A percentile compares a stretch with the other conserved stretches of the same genome.
phyloP scores from a whole-genome alignment of 2,113 vertebrate genomes.

The Theristicus caerulescens region DNA sequence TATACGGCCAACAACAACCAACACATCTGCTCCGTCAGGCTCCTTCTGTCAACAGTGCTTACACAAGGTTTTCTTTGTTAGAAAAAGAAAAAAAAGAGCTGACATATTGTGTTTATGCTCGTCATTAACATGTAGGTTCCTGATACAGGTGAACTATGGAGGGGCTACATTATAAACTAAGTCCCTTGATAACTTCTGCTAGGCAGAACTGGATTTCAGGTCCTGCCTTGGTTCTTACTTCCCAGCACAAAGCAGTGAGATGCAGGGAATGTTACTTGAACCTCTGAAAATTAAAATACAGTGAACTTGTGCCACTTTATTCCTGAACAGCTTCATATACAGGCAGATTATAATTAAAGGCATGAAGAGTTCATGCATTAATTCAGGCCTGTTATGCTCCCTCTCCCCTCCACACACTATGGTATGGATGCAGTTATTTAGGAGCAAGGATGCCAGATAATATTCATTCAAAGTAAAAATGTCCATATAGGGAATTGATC shows the following conservation, averaged over 20 bases:
- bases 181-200: background rate
- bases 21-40: background rate
- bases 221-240: background rate
- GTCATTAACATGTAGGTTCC: background rate
- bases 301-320: background rate
- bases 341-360: background rate
- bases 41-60: conserved; percentile 24
- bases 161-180: background rate
- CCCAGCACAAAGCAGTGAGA: background rate
- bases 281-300: background rate
- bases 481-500: background rate
- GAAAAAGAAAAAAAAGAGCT: background rate
- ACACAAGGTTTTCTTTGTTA: background rate
- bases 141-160: background rate
- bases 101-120: background rate
- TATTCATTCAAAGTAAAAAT: background rate
- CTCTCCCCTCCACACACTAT: background rate
- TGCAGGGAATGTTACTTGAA: background rate
- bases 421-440: background rate
- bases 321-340: background rate
- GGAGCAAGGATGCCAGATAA: background rate
- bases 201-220: background rate
- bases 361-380: background rate
- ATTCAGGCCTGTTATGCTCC: background rate
- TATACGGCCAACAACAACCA: background rate